Conservation (phyloP, 2,888 invertebrate genomes). For the Gymnosoma rotundatum region DNA sequence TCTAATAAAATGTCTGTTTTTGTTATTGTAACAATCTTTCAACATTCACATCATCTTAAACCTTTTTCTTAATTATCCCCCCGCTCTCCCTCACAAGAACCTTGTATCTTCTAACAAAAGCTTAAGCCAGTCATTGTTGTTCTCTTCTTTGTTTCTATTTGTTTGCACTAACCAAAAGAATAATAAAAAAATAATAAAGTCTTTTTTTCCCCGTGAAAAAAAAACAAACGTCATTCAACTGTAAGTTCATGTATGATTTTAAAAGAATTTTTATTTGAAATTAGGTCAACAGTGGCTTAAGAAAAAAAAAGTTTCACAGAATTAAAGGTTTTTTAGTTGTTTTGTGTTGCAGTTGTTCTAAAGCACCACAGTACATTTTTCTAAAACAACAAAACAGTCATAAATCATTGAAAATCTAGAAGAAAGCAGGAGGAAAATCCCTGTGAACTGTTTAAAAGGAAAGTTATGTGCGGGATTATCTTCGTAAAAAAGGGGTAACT, state of each 20-base stretch:
- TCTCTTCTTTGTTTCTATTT: constrained; percentile 3
- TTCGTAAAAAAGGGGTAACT: too few species aligned
- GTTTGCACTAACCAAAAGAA: constrained; percentile 18
- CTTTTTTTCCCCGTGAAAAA: constrained; percentile 12
- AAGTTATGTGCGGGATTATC: neutral
- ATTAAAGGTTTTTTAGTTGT: constrained; percentile 36
- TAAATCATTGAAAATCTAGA: constrained; percentile 55
- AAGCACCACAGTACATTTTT: neutral
- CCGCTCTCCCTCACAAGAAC: neutral
- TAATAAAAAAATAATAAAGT: constrained; percentile 2
- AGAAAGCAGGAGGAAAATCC: neutral
- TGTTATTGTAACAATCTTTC: neutral
- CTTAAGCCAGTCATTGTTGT: constrained; percentile 26
- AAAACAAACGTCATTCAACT: neutral
- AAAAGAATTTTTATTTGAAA: constrained; percentile 48
- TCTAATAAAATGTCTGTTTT: neutral
- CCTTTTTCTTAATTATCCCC: constrained; percentile 49
- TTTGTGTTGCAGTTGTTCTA: constrained; percentile 24
- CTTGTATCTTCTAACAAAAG: constrained; percentile 1
- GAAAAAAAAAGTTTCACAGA: constrained; percentile 3
- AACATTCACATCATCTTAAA: constrained; percentile 35
- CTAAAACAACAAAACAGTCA: constrained; percentile 25
- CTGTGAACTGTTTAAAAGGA: neutral
- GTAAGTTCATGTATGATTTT: constrained; percentile 35
- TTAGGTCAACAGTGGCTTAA: constrained; percentile 68